phyloP scores from a whole-genome alignment of 2,113 vertebrate genomes.

The Poeciliopsis occidentalis region DNA sequence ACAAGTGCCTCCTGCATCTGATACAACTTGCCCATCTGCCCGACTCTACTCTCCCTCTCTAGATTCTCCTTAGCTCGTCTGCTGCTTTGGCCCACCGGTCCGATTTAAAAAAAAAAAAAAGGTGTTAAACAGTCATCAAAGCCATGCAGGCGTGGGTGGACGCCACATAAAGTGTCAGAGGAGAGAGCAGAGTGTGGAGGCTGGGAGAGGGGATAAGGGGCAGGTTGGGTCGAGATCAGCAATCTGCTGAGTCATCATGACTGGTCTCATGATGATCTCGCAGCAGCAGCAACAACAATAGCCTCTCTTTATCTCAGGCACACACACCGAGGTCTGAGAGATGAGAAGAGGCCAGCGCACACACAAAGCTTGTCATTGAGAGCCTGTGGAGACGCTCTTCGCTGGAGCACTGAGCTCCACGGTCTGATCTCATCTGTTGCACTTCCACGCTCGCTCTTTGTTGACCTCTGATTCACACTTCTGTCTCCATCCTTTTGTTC shows the following conservation, averaged over 20 bases:
- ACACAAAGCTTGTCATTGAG: constrained; percentile 70
- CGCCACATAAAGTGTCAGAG: constrained; percentile 31
- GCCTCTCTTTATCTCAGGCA: constrained; percentile 59
- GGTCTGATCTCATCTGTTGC: constrained; percentile 74
- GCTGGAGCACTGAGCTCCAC: constrained; percentile 57
- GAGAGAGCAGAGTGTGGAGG: constrained; percentile 41
- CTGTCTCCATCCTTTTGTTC: constrained; percentile 49
- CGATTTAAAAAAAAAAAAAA: constrained; percentile 9
- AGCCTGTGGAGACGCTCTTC: constrained; percentile 57
- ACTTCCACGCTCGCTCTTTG: constrained; percentile 43
- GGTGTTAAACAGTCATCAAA: neutral
- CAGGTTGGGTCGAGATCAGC: constrained; percentile 38
- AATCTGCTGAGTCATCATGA: constrained; percentile 80
- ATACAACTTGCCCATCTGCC: neutral
- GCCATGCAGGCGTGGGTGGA: neutral
- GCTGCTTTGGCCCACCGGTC: constrained; percentile 4
- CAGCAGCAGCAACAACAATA: constrained; percentile 70
- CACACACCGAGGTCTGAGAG: constrained; percentile 47
- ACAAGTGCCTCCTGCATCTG: too few relatives aligned
- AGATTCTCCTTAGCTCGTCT: neutral
- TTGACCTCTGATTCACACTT: constrained; percentile 49
- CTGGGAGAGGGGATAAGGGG: neutral
- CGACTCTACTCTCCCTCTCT: neutral
- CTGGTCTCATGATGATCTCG: constrained; percentile 74
- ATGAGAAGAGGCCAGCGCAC: constrained; percentile 45